phyloP scores from a whole-genome alignment of 1,140 invertebrate species.

The Lanistes nyassanus region DNA sequence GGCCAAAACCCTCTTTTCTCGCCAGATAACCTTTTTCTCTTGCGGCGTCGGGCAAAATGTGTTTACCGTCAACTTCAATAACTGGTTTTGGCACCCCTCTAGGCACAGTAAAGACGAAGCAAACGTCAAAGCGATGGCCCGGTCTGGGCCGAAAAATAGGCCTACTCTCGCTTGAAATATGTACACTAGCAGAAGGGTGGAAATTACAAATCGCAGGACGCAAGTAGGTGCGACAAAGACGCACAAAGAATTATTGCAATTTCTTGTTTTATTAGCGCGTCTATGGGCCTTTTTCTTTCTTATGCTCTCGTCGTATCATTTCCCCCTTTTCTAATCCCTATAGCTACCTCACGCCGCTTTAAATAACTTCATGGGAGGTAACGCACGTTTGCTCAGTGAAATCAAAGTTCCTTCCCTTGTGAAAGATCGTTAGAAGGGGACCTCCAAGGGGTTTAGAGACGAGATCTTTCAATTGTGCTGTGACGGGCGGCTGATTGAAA shows the following conservation, averaged over 20 bases:
- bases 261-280: constrained; percentile 8
- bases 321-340: neutral
- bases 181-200: neutral
- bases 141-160: neutral
- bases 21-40: neutral
- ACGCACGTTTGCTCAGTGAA: neutral
- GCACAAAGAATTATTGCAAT: constrained; percentile 7
- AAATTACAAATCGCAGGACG: constrained; percentile 16
- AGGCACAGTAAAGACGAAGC: neutral
- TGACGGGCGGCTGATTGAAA: no score
- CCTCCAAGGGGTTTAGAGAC: constrained; percentile 12
- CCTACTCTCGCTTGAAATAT: neutral
- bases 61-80: constrained; percentile 23
- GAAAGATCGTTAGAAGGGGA: constrained; percentile 2
- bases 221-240: neutral
- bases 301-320: neutral
- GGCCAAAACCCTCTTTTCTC: constrained; percentile 6
- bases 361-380: constrained; percentile 25
- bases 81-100: constrained; percentile 3
- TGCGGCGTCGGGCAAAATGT: constrained; percentile 10
- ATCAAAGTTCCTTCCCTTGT: constrained; percentile 17
- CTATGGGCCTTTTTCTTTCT: neutral
- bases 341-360: neutral
- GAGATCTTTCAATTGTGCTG: no score
- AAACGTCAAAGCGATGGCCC: constrained; percentile 20